Evolutionary conservation across 2,797 vertebrate species (phyloP), one percentile per base, ranked within the genome.

Genomic region (Manis pentadactyla): DNA sequence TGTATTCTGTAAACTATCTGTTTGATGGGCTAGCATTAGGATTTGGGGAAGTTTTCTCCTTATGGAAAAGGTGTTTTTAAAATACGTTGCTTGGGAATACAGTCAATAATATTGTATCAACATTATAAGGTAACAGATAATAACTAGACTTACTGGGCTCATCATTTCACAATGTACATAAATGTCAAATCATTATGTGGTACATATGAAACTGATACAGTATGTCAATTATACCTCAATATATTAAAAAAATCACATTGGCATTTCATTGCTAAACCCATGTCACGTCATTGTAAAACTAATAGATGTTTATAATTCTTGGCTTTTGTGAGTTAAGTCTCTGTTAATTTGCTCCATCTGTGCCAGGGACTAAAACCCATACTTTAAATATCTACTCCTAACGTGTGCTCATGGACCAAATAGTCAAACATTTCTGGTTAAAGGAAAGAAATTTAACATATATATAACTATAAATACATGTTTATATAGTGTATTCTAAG

Each of bases 21-120:
- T 59, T 37, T 81, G 31, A 81, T 27, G 34, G 5, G 31, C 51
- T 85, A 27, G 37, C 3, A 10, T 49, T 64, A 59, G 46, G 46
- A 81, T 37, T 81, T 94, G 51, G 59, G 61, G 27, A 39, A 73
- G n/a, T 42, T 86, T 94, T 66, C 42, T 86, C 63, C 81, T 69
- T 82, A 55, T 63, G 23, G 57, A 97, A 95, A 96, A 64, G n/a
- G 15, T 68, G 51, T 55, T 86, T 93, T 95, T 51, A 81, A 82
- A 94, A 92, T 57, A 92, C 6, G 73, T 37, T 91, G 73, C 27
- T 42, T 9, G n/a, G 73, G 51, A n/a, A 51, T 13, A 75, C 19
- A 75, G 11, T 51, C 73, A 53, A 75, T 75, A 53, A 23, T n/a
- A 75, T 53, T 51, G 11, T 75, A 23, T 53, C n/a, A 75, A 75